Evolutionary conservation across 2,797 vertebrate genomes (phyloP).

Genomic region (Sebastes ruberrimus): DNA sequence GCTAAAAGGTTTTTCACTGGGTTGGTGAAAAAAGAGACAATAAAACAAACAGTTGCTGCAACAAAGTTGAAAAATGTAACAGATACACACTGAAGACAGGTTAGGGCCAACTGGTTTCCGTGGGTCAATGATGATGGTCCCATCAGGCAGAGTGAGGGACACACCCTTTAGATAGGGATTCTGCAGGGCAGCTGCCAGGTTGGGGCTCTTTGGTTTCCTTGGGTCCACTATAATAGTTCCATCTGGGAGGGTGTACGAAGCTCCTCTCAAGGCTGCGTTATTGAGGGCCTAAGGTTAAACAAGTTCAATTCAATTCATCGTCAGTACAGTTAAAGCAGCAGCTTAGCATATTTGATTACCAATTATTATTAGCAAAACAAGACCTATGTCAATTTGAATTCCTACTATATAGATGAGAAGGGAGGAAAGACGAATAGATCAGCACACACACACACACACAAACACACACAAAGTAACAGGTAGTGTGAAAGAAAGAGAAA

Average conservation of each 20-base stretch:
- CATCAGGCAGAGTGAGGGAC: slow-evolving; percentile 79
- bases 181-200: slow-evolving; percentile 69
- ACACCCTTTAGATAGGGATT: slow-evolving; percentile 76
- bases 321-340: neutral
- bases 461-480: neutral
- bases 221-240: slow-evolving; percentile 82
- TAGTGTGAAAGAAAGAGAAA: neutral
- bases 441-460: neutral
- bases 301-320: neutral
- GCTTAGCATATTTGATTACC: neutral
- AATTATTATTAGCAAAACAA: neutral
- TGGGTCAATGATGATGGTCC: slow-evolving; percentile 80
- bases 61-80: neutral
- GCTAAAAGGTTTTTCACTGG: neutral
- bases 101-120: slow-evolving; percentile 71
- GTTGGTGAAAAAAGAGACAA: neutral
- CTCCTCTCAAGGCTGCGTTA: slow-evolving; percentile 79
- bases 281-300: slow-evolving; percentile 69
- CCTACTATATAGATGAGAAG: neutral
- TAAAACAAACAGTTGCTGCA: neutral
- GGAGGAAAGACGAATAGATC: neutral
- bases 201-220: slow-evolving; percentile 76
- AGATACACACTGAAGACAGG: slow-evolving; percentile 64
- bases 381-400: neutral
- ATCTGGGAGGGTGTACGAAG: slow-evolving; percentile 78